phyloP scores from a whole-genome alignment of 2,888 invertebrate genomes.

The Heliconius cydno region DNA sequence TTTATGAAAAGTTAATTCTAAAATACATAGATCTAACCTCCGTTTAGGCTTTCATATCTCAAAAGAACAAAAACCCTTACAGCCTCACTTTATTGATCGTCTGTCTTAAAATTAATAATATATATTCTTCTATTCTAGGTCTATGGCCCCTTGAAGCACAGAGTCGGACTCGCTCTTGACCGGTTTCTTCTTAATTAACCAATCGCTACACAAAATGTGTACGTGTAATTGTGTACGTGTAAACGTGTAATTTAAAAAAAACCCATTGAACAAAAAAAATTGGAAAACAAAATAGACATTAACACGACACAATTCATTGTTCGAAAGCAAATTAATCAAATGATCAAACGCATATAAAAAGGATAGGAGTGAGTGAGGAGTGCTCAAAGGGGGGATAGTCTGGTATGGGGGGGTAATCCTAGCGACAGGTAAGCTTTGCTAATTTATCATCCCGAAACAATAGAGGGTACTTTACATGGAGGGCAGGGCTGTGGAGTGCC shows the following conservation, averaged over 20 bases:
- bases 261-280: not conserved
- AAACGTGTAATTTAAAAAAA: not conserved
- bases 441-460: slow-evolving; percentile 82
- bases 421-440: slow-evolving; percentile 78
- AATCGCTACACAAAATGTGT: too few relatives aligned
- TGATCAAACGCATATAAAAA: slow-evolving; percentile 76
- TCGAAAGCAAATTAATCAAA: slow-evolving; percentile 73
- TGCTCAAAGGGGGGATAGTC: slow-evolving; percentile 66
- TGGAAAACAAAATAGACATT: slow-evolving; percentile 29
- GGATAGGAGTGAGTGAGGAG: slow-evolving; percentile 56
- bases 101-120: too few relatives aligned
- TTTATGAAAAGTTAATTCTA: too few relatives aligned
- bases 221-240: too few relatives aligned
- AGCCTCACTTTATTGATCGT: too few relatives aligned
- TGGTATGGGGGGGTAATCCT: slow-evolving; percentile 72
- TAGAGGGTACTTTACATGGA: slow-evolving; percentile 56
- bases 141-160: not conserved
- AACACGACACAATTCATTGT: slow-evolving; percentile 53
- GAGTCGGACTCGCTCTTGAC: too few relatives aligned
- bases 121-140: too few relatives aligned
- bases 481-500: too few relatives aligned
- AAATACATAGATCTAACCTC: too few relatives aligned
- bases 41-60: too few relatives aligned
- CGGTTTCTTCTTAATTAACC: not conserved
- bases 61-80: too few relatives aligned